These are phyloP conservation scores for Celastrina argiolus DNA, from an alignment of 2,888 invertebrate genomes.

Conservation along the genomic window DNA sequence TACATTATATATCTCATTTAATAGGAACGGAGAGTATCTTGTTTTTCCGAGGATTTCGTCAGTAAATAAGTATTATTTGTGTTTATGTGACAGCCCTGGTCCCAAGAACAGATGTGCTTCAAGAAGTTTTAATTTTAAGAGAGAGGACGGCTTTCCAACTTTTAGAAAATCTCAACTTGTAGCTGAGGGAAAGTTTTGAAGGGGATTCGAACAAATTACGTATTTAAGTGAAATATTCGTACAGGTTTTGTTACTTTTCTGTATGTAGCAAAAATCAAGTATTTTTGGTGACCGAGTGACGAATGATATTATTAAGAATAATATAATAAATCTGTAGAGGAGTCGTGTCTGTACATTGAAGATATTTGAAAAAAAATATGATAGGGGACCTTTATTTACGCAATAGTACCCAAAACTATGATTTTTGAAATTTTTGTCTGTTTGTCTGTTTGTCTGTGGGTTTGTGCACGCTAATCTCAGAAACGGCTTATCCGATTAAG, in stretches of 20 bases:
- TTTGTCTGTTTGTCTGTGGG: too few relatives aligned
- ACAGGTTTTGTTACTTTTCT: neutral
- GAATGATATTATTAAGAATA: too few relatives aligned
- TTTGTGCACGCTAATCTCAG: too few relatives aligned
- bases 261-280: neutral
- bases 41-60: neutral
- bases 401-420: too few relatives aligned
- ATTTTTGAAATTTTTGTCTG: too few relatives aligned
- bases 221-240: conserved; percentile 8
- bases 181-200: conserved; percentile 9
- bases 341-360: too few relatives aligned
- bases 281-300: neutral
- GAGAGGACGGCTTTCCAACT: conserved; percentile 1
- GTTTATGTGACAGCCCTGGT: neutral
- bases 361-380: too few relatives aligned
- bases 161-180: conserved; percentile 6
- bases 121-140: conserved; percentile 8
- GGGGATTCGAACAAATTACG: conserved; percentile 7
- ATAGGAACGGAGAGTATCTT: too few relatives aligned
- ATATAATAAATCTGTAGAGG: too few relatives aligned
- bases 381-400: too few relatives aligned
- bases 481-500: too few relatives aligned
- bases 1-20: too few relatives aligned
- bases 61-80: neutral
- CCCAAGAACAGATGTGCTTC: conserved; percentile 2